phyloP scores from a whole-genome alignment of 2,888 invertebrate species.

The Lycocerus yunnanus region DNA sequence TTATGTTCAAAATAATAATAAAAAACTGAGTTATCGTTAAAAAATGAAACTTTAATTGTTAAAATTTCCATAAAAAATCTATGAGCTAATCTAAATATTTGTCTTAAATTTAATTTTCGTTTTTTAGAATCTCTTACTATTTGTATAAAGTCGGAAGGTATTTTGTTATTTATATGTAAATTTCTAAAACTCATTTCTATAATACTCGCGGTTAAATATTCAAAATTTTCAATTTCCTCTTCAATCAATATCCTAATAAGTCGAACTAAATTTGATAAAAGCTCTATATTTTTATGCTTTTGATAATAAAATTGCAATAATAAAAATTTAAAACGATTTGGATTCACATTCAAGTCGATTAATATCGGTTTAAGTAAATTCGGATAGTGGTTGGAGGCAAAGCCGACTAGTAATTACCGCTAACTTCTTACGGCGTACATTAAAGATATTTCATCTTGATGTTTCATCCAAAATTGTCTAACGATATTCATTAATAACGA shows the following conservation, averaged over 20 bases:
- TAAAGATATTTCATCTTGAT: neutral
- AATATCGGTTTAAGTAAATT: neutral
- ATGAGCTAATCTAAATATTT: neutral
- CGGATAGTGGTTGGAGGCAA: too few relatives aligned
- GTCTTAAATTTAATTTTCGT: neutral
- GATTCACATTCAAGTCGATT: neutral
- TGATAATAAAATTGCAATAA: neutral
- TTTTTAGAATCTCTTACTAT: neutral
- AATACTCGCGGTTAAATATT: neutral
- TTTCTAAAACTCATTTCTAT: neutral
- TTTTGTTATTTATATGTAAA: neutral
- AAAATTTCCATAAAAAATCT: neutral
- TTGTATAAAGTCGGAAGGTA: neutral
- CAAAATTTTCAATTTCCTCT: neutral
- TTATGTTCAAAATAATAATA: neutral
- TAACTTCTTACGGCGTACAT: neutral
- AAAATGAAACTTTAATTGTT: neutral
- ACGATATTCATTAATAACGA: neutral
- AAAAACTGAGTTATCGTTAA: neutral
- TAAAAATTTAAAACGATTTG: neutral
- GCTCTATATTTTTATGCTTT: neutral
- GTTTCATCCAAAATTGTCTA: neutral
- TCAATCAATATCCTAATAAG: neutral
- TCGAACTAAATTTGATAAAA: neutral
- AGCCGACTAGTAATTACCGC: neutral